Percentiles rank a stretch among this genome's conserved stretches.
Conservation (phyloP, 37 sponge, comb jelly and placozoan genomes). For the Diacarnus erythraeanus region DNA sequence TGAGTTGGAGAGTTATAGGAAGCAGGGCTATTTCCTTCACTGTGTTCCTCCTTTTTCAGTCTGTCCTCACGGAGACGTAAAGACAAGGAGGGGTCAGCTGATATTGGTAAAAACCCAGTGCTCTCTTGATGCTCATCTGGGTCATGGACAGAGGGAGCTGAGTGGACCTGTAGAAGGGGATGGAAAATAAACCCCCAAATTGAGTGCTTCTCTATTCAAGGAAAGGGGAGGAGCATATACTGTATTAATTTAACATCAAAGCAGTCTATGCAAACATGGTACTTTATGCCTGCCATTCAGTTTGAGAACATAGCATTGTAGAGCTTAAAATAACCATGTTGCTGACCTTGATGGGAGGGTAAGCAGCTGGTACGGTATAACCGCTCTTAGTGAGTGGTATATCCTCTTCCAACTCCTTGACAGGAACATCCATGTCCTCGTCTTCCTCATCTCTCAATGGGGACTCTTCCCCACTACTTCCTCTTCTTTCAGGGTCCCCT, state of each 20-base stretch:
- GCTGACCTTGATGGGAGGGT: conserved; percentile 44
- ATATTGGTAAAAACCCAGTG: neutral
- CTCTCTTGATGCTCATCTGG: conserved; percentile 8
- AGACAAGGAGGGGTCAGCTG: neutral
- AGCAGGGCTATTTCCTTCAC: neutral
- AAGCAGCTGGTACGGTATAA: conserved; percentile 13
- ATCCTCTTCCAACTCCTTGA: conserved; percentile 42
- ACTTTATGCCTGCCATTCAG: no score
- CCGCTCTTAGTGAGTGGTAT: conserved; percentile 62
- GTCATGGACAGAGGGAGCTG: conserved; percentile 49
- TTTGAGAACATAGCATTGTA: no score
- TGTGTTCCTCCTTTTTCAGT: conserved; percentile 10
- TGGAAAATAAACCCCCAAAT: no score
- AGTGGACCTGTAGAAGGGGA: conserved; percentile 59
- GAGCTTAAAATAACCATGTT: no score
- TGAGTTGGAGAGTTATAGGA: conserved; percentile 27
- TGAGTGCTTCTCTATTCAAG: no score
- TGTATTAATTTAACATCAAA: no score
- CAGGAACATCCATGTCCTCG: conserved; percentile 36
- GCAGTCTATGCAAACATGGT: no score
- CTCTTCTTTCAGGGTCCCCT: neutral
- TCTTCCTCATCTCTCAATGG: conserved; percentile 17
- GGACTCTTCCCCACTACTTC: conserved; percentile 11
- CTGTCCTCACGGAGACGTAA: neutral
- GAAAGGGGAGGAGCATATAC: no score